phyloP scores from a whole-genome alignment of 2,113 vertebrate species.

The Phodopus roborovskii region DNA sequence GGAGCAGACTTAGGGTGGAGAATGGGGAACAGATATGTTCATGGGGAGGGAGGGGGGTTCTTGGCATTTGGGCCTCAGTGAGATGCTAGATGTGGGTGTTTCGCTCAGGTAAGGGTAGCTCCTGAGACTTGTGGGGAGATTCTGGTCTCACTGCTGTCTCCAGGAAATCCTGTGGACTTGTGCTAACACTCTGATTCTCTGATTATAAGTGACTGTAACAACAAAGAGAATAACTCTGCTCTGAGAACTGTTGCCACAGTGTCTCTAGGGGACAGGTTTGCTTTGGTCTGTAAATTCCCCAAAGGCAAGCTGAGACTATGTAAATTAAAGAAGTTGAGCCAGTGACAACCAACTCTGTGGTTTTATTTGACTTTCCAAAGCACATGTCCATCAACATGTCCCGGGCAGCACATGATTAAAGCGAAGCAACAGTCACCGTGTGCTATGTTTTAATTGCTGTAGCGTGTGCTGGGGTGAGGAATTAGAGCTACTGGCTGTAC shows the following conservation, averaged over 20 bases:
- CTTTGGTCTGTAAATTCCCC: constrained; percentile 74
- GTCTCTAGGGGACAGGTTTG: constrained; percentile 67
- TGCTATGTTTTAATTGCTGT: constrained; percentile 53
- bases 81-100: not conserved
- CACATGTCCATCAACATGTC: constrained; percentile 61
- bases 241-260: constrained; percentile 49
- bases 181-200: constrained; percentile 14
- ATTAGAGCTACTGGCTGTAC: not conserved
- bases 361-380: constrained; percentile 74
- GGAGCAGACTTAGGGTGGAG: not conserved
- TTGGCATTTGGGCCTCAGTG: not conserved
- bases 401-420: constrained; percentile 63
- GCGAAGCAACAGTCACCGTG: not conserved
- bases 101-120: constrained; percentile 5
- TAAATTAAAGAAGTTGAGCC: constrained; percentile 71
- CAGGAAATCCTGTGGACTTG: not conserved
- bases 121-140: not conserved
- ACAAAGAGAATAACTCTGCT: constrained; percentile 62
- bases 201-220: constrained; percentile 57
- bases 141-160: not conserved
- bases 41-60: not conserved
- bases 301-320: constrained; percentile 74
- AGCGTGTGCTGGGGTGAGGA: not conserved
- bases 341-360: constrained; percentile 60
- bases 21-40: constrained; percentile 49